Conservation (phyloP, 2,888 invertebrate genomes). For the Drosophila merina region DNA sequence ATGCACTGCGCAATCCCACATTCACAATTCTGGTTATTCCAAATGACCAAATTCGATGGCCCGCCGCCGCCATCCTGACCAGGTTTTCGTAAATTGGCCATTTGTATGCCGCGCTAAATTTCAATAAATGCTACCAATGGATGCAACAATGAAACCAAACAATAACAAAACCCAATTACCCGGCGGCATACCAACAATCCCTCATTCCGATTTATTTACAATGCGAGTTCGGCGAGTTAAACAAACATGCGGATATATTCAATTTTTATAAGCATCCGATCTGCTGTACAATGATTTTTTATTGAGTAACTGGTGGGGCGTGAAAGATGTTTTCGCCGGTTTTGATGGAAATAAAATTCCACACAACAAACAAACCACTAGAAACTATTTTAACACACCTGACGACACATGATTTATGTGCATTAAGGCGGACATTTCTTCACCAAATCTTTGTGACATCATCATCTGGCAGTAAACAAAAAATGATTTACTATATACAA, state of each 20-base stretch:
- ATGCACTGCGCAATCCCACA: slow-evolving; percentile 31
- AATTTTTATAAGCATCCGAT: slow-evolving; percentile 13
- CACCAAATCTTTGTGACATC: slow-evolving; percentile 19
- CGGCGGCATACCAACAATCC: slow-evolving; percentile 1
- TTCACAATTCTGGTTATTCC: slow-evolving; percentile 40
- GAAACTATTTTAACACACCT: slow-evolving; percentile 74
- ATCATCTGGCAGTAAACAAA: slow-evolving; percentile 13
- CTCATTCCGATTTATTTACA: slow-evolving; percentile 14
- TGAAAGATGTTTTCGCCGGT: slow-evolving; percentile 37
- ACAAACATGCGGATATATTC: slow-evolving; percentile 13
- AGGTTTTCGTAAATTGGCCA: slow-evolving; percentile 27
- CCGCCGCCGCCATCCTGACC: slow-evolving; percentile 24
- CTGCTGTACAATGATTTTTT: background rate
- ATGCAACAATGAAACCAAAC: slow-evolving; percentile 3
- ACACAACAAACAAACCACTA: slow-evolving; percentile 50
- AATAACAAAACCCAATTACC: slow-evolving; percentile 10
- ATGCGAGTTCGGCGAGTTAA: background rate
- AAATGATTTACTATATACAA: slow-evolving; percentile 23
- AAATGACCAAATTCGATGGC: slow-evolving; percentile 40
- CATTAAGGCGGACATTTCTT: slow-evolving; percentile 26
- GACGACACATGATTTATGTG: slow-evolving; percentile 57
- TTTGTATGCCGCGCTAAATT: slow-evolving; percentile 36
- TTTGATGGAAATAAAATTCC: slow-evolving; percentile 28
- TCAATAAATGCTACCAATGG: slow-evolving; percentile 13
- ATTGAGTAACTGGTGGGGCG: slow-evolving; percentile 37